These are phyloP conservation scores for Morbakka virulenta DNA, from an alignment of 30 jellyfish, hydroid and myxozoan species.

Conservation along the genomic window DNA sequence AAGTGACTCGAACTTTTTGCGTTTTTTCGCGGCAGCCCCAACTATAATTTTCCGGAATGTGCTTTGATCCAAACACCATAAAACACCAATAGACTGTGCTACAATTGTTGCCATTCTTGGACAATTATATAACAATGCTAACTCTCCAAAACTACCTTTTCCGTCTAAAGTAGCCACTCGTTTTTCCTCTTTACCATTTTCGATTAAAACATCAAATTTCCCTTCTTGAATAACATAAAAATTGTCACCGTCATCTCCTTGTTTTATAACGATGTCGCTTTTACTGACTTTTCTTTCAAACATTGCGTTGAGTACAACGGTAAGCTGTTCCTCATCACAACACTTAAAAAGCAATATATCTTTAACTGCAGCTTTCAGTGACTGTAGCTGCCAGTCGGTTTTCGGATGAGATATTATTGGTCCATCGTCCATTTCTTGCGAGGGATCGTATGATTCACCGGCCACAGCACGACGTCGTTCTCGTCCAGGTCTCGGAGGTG, in stretches of 20 bases:
- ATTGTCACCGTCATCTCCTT: constrained; percentile 98
- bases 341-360: constrained; percentile 77
- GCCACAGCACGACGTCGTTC: constrained; percentile 99
- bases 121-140: constrained; percentile 90
- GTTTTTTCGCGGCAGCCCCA: constrained; percentile 84
- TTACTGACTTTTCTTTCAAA: constrained; percentile 67
- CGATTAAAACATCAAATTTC: constrained; percentile 66
- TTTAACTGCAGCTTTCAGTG: constrained; percentile 76
- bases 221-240: constrained; percentile 92
- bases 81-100: constrained; percentile 74
- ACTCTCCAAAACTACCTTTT: constrained; percentile 95
- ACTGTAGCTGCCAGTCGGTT: constrained; percentile 74
- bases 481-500: constrained; percentile 68
- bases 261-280: constrained; percentile 72
- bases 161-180: constrained; percentile 81
- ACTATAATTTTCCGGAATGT: constrained; percentile 85
- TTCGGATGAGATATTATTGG: constrained; percentile 71
- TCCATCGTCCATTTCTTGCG: constrained; percentile 58
- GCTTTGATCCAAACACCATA: constrained; percentile 97
- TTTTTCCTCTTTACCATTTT: constrained; percentile 40
- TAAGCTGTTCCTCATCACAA: constrained; percentile 67
- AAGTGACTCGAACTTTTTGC: constrained; percentile 80
- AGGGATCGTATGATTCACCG: constrained; percentile 97
- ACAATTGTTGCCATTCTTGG: constrained; percentile 97
- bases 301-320: constrained; percentile 77